Percentiles rank a stretch among this genome's conserved stretches.
These are phyloP conservation scores for Lycorma delicatula DNA, from an alignment of 1,140 invertebrate species.

Conservation along the genomic window DNA sequence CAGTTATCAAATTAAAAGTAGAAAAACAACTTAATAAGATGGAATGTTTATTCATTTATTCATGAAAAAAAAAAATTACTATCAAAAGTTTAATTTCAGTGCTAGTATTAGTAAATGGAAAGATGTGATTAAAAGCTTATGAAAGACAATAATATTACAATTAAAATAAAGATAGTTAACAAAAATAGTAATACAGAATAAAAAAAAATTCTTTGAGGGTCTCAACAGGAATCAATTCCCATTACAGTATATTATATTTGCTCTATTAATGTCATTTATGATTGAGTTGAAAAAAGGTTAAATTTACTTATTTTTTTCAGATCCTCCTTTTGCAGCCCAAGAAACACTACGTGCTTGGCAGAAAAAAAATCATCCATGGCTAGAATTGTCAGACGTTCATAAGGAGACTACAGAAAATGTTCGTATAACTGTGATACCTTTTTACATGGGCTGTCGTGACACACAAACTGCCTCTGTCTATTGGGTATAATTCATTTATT, in stretches of 20 bases:
- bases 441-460: conserved; percentile 91
- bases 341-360: conserved; percentile 92
- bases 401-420: conserved; percentile 95
- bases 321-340: conserved; percentile 78
- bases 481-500: conserved; percentile 57
- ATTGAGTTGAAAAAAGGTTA: no score
- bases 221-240: not conserved
- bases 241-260: not conserved
- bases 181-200: not conserved
- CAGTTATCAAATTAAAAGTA: no score
- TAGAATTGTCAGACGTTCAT: conserved; percentile 94
- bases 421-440: conserved; percentile 92
- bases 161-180: no score
- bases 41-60: no score
- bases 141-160: no score
- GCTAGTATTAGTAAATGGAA: no score
- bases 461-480: conserved; percentile 82
- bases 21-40: no score
- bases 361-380: conserved; percentile 94
- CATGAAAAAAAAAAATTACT: no score
- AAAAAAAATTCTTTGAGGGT: not conserved
- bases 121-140: no score
- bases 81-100: no score
- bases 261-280: not conserved
- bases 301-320: conserved; percentile 43